Base-by-base conservation (phyloP, 1,140 invertebrate species). In the Popillia japonica region DNA sequence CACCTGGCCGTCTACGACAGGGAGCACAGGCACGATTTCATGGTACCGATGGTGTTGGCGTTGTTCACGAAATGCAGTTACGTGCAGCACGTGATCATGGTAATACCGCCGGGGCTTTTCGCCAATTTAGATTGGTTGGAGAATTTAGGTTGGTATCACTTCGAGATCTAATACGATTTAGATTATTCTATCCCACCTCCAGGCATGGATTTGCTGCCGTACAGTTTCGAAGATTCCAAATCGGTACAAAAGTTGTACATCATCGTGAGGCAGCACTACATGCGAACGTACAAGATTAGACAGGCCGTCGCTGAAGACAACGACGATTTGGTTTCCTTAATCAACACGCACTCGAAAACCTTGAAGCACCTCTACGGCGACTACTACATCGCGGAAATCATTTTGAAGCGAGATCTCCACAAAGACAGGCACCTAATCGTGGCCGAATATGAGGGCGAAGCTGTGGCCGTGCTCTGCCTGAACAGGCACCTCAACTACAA, bases 341-440 rank as follows among this genome's bases (percentile, higher is more conserved):
- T 94, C 75, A 88, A 92, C 79, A 86, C 85, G 0, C 89, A 92
- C 73, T 86, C 88, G 0, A 81, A 85, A 6, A 86, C 87, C 34
- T 81, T 93, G 34, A 88, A 87, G 17, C 86, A 90, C 55, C 85
- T 90, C 0, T 94, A 94, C 85, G 93, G 93, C 0, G 90, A 93
- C 10, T 94, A 90, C 86, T 94, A 93, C 83, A 86, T 94, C 34
- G 92, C 92, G 77, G 93, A 94, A 85, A 86, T 94, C 20, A 89
- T 93, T 81, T 27, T 68, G 61, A 68, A 68, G 17, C 27, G 22
- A 22, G 90, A 91, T 0, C 82, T 83, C 11, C 80, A 86, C 75
- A 82, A 84, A 7, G 82, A 85, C 41, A 41, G 87, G 14, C 84
- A 83, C 23, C 61, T 88, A n/a, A 85, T 89, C 40, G 86, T 89